A percentile compares a stretch with the other conserved stretches of the same genome.
These are phyloP conservation scores for Poecilia gillii DNA, from an alignment of 2,797 vertebrate species.

Conservation along the genomic window DNA sequence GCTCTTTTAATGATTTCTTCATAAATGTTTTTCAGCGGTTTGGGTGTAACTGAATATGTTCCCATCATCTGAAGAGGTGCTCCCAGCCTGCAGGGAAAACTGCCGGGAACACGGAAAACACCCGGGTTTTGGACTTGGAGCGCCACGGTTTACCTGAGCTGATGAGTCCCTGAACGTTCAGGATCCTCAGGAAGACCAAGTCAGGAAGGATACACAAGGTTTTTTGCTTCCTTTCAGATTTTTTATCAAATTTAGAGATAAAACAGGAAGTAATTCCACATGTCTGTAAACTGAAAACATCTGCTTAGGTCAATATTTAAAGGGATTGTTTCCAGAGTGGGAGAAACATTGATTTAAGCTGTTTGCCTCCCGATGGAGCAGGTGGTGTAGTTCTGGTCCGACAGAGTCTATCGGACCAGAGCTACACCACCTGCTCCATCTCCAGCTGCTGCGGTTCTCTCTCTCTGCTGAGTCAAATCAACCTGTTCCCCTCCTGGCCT, in stretches of 20 bases:
- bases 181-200: neutral
- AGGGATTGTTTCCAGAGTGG: too few species aligned
- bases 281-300: neutral
- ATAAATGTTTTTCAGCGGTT: conserved; percentile 3
- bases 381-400: too few species aligned
- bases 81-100: conserved; percentile 11
- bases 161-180: neutral
- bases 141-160: neutral
- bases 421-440: too few species aligned
- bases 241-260: neutral
- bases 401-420: too few species aligned
- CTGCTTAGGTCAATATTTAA: neutral
- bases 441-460: too few species aligned
- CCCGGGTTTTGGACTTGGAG: neutral
- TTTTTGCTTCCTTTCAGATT: neutral
- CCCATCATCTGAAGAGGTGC: neutral
- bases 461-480: too few species aligned
- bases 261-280: neutral
- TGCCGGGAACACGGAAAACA: neutral
- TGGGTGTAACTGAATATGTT: conserved; percentile 2
- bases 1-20: conserved; percentile 5
- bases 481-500: too few species aligned
- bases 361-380: too few species aligned
- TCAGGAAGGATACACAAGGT: neutral
- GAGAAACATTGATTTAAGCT: too few species aligned